Percentiles rank a stretch among this genome's conserved stretches.
These are phyloP conservation scores for Tetraodon nigroviridis DNA, from an alignment of 2,113 vertebrate genomes.

Conservation along the genomic window DNA sequence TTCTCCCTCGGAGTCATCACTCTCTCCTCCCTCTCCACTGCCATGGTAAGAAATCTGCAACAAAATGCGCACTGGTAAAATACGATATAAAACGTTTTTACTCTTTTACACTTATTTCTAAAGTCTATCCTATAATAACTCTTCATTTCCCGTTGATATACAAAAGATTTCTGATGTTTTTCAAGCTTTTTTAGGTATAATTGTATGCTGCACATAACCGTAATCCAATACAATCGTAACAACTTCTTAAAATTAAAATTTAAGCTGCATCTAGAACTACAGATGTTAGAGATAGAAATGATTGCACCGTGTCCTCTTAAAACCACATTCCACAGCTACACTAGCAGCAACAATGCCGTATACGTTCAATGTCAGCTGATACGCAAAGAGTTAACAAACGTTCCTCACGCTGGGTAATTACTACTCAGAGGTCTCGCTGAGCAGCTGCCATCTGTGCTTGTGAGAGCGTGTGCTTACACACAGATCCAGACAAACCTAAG, in stretches of 20 bases:
- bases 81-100: background rate
- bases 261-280: no score
- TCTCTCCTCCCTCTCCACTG: slow-evolving; percentile 84
- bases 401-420: slow-evolving; percentile 73
- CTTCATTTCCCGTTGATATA: no score
- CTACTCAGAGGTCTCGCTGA: slow-evolving; percentile 66
- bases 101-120: no score
- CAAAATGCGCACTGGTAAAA: slow-evolving; percentile 1
- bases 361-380: slow-evolving; percentile 54
- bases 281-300: background rate
- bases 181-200: no score
- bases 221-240: no score
- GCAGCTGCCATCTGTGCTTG: slow-evolving; percentile 73
- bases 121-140: no score
- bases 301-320: slow-evolving; percentile 35
- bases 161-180: no score
- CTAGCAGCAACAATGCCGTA: slow-evolving; percentile 54
- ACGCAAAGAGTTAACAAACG: slow-evolving; percentile 73
- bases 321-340: slow-evolving; percentile 42
- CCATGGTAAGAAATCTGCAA: slow-evolving; percentile 85
- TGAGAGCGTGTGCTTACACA: slow-evolving; percentile 29
- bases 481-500: slow-evolving; percentile 46
- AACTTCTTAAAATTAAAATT: no score
- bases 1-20: slow-evolving; percentile 88
- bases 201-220: no score